phyloP scores from a whole-genome alignment of 2,888 invertebrate species.

The Diarsia dahlii region DNA sequence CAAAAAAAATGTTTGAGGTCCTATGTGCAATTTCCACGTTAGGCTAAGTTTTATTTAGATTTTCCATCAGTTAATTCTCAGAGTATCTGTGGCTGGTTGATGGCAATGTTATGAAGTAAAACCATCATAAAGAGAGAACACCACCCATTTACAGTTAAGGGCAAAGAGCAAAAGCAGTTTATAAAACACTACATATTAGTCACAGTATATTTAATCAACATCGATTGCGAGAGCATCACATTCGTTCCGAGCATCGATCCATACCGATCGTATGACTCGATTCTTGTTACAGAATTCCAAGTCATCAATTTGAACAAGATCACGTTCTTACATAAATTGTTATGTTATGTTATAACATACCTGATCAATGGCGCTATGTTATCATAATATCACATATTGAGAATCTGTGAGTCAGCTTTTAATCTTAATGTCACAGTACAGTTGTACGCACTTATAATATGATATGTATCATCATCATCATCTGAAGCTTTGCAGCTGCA shows the following conservation, averaged over 20 bases:
- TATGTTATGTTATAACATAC: constrained; percentile 45
- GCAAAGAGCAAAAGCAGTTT: constrained; percentile 17
- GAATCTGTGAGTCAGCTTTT: constrained; percentile 35
- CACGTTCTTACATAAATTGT: constrained; percentile 57
- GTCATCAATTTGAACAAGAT: constrained; percentile 55
- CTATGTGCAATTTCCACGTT: too few species aligned
- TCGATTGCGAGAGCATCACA: constrained; percentile 35
- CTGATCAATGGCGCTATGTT: constrained; percentile 46
- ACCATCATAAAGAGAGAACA: background rate
- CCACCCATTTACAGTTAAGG: background rate
- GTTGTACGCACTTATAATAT: background rate
- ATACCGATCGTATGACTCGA: constrained; percentile 42
- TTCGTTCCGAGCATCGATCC: constrained; percentile 26
- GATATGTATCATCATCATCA: background rate
- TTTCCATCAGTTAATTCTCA: background rate
- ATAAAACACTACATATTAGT: constrained; percentile 22
- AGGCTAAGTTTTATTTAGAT: background rate
- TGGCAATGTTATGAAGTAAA: background rate
- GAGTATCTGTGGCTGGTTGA: background rate
- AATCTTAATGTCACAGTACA: constrained; percentile 35
- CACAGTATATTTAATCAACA: constrained; percentile 40
- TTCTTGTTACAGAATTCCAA: constrained; percentile 41
- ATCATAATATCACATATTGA: constrained; percentile 41
- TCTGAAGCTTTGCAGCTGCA: too few species aligned
- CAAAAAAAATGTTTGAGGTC: too few species aligned